A percentile compares a stretch with the other conserved stretches of the same genome.
Evolutionary conservation across 2,113 vertebrate genomes (phyloP).

Genomic region (Gallinago jamesoni): DNA sequence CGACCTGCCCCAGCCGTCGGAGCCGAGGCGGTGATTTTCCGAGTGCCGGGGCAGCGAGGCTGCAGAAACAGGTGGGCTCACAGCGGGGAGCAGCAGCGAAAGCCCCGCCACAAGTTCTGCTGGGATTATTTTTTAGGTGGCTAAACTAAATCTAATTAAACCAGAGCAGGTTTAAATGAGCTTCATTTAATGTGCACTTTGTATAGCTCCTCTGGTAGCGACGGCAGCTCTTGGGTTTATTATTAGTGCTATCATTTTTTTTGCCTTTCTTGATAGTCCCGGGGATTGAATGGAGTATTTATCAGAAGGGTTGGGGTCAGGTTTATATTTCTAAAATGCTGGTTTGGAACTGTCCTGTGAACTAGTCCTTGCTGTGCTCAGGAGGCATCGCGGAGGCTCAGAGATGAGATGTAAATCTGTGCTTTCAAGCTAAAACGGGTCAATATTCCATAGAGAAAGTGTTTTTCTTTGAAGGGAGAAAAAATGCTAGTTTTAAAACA

Average conservation of each 20-base stretch:
- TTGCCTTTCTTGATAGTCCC: not conserved
- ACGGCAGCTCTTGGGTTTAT: not conserved
- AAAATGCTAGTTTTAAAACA: not conserved
- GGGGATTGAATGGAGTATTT: not conserved
- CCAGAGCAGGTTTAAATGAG: slow-evolving; percentile 55
- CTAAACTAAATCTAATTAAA: slow-evolving; percentile 71
- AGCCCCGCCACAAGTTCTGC: slow-evolving; percentile 36
- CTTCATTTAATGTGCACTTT: slow-evolving; percentile 33
- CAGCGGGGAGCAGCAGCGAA: slow-evolving; percentile 37
- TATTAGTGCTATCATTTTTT: not conserved
- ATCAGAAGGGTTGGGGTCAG: not conserved
- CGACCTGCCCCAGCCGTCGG: not conserved
- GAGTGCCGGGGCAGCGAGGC: slow-evolving; percentile 4
- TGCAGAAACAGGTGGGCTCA: slow-evolving; percentile 70
- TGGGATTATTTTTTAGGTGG: slow-evolving; percentile 56
- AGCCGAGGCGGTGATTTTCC: not conserved
- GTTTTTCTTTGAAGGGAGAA: not conserved
- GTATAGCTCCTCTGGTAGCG: not conserved
- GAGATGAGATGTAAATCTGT: not conserved
- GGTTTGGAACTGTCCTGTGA: not conserved
- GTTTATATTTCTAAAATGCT: not conserved
- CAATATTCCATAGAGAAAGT: not conserved
- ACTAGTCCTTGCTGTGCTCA: not conserved
- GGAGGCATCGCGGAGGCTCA: not conserved
- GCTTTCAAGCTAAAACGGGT: not conserved